These are phyloP conservation scores for Calliopum simillimum DNA, from an alignment of 2,888 invertebrate genomes.

Conservation along the genomic window DNA sequence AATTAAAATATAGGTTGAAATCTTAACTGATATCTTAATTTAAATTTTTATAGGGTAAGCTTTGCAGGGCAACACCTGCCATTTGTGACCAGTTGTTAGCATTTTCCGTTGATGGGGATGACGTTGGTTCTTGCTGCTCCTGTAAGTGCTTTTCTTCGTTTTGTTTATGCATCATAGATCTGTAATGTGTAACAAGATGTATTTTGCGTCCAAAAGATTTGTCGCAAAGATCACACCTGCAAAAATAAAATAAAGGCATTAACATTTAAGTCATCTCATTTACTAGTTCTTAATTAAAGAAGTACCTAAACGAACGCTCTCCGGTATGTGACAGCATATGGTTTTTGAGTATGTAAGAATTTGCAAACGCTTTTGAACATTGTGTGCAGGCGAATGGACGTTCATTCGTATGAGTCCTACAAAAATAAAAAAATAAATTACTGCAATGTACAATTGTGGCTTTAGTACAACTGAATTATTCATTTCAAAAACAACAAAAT, in stretches of 20 bases:
- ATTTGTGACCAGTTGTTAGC: no score
- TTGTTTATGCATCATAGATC: conserved; percentile 48
- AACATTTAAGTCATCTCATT: background rate
- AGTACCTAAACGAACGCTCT: conserved; percentile 57
- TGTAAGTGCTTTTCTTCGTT: conserved; percentile 45
- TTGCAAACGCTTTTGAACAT: conserved; percentile 58
- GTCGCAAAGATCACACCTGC: conserved; percentile 46
- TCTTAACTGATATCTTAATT: no score
- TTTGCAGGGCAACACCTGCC: no score
- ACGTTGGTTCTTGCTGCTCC: conserved; percentile 6
- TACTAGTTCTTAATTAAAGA: background rate
- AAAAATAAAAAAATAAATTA: background rate
- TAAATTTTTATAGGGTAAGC: no score
- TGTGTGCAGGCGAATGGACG: conserved; percentile 56
- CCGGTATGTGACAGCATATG: conserved; percentile 60
- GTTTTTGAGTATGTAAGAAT: conserved; percentile 59
- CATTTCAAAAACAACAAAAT: no score
- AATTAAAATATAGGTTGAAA: background rate
- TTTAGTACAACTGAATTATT: no score
- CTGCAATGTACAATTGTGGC: no score
- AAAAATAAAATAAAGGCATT: conserved; percentile 11
- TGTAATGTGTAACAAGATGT: conserved; percentile 45
- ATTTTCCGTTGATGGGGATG: no score
- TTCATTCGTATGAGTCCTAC: conserved; percentile 59
- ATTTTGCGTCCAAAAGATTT: conserved; percentile 46